Conservation (phyloP, 2,797 vertebrate genomes). For the Mionectes olivaceus region DNA sequence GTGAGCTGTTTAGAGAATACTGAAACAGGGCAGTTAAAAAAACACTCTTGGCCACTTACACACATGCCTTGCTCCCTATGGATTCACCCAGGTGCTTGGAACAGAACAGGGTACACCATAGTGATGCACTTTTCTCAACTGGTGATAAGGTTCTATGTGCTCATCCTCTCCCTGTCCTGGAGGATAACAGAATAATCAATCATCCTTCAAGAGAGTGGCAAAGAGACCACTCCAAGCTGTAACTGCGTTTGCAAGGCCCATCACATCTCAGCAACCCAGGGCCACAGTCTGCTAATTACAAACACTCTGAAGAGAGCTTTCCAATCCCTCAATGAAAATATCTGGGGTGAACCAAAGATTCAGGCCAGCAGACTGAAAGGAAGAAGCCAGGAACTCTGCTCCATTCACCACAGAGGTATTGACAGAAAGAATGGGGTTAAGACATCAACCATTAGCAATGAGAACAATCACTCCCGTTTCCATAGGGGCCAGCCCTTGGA, state of each 20-base stretch:
- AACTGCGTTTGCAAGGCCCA: background rate
- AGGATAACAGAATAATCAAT: background rate
- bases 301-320: background rate
- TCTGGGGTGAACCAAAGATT: rapidly evolving
- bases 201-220: background rate
- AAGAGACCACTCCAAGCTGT: background rate
- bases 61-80: background rate
- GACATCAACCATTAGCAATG: background rate
- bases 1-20: background rate
- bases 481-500: background rate
- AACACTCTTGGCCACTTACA: background rate
- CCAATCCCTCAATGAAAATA: background rate
- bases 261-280: background rate
- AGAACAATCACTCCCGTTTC: background rate
- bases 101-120: background rate
- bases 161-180: background rate
- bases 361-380: background rate
- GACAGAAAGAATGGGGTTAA: background rate
- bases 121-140: background rate
- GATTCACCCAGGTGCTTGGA: background rate
- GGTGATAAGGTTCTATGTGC: background rate
- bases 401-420: background rate
- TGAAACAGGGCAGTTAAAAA: background rate
- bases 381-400: background rate
- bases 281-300: background rate